A percentile compares a stretch with the other conserved stretches of the same genome.
phyloP scores from a whole-genome alignment of 2,888 invertebrate genomes.

The Halocaridina rubra region DNA sequence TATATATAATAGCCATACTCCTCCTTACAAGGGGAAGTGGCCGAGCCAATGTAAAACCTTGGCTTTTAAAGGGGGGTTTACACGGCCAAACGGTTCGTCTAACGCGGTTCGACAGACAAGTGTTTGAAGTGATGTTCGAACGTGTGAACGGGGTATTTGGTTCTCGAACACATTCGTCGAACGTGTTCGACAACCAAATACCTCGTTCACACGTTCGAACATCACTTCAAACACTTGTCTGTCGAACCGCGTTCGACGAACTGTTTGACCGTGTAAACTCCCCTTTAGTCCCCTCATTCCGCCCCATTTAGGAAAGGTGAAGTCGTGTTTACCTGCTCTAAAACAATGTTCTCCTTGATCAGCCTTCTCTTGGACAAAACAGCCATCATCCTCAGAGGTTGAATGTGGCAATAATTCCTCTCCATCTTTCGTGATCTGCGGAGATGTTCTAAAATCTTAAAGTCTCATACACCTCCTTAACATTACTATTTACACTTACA shows the following conservation, averaged over 20 bases:
- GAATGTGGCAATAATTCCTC: constrained; percentile 76
- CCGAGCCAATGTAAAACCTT: too few species aligned
- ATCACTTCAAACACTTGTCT: too few species aligned
- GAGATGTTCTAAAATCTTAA: background rate
- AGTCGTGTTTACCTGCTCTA: constrained; percentile 73
- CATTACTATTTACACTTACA: background rate
- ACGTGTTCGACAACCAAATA: background rate
- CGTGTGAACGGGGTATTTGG: too few species aligned
- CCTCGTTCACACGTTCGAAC: too few species aligned
- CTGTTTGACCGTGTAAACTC: too few species aligned
- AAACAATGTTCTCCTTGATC: constrained; percentile 82
- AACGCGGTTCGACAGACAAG: too few species aligned
- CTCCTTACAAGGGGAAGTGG: too few species aligned
- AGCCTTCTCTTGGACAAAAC: constrained; percentile 78
- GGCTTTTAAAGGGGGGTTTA: too few species aligned
- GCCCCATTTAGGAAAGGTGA: background rate
- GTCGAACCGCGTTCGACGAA: too few species aligned
- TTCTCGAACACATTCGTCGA: background rate
- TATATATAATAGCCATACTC: too few species aligned
- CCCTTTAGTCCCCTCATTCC: background rate
- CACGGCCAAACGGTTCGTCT: too few species aligned
- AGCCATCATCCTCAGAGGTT: constrained; percentile 78
- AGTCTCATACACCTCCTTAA: background rate
- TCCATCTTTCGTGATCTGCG: constrained; percentile 74
- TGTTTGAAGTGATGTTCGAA: too few species aligned